Percentiles rank a stretch among this genome's conserved stretches.
Conservation (phyloP, 2,113 vertebrate species). For the Phrynosoma blainvillii region DNA sequence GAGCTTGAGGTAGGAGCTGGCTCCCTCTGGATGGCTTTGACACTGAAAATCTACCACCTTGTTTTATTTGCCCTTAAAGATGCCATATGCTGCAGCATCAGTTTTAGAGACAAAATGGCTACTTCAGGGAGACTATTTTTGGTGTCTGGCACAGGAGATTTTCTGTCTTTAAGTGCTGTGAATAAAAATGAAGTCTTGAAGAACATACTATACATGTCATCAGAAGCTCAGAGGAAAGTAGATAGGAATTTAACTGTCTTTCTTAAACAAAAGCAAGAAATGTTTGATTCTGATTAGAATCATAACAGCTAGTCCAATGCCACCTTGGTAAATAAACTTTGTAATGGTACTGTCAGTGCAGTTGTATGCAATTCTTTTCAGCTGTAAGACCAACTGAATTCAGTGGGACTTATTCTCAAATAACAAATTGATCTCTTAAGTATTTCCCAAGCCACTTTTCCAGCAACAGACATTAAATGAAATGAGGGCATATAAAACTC, state of each 20-base stretch:
- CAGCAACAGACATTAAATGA: rapidly evolving
- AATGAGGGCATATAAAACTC: neutral
- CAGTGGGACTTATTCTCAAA: neutral
- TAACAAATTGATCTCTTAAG: neutral
- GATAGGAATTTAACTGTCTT: neutral
- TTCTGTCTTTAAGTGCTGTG: neutral
- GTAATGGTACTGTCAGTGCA: neutral
- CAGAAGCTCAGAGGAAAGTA: neutral
- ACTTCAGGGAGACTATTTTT: neutral
- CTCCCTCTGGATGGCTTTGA: neutral
- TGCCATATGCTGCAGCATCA: neutral
- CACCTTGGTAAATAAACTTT: neutral
- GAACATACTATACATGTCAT: neutral
- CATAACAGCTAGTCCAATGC: neutral
- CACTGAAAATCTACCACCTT: neutral
- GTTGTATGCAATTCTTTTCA: neutral
- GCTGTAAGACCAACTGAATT: too few relatives aligned
- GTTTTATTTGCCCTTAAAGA: neutral
- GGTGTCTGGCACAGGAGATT: neutral
- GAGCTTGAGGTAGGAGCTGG: neutral
- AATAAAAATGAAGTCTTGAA: neutral
- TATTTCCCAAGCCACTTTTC: neutral
- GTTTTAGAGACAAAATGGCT: neutral
- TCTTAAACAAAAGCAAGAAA: neutral
- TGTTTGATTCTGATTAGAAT: neutral